Evolutionary conservation across 2,797 vertebrate genomes (phyloP).

Genomic region (Tauraco hartlaubi): DNA sequence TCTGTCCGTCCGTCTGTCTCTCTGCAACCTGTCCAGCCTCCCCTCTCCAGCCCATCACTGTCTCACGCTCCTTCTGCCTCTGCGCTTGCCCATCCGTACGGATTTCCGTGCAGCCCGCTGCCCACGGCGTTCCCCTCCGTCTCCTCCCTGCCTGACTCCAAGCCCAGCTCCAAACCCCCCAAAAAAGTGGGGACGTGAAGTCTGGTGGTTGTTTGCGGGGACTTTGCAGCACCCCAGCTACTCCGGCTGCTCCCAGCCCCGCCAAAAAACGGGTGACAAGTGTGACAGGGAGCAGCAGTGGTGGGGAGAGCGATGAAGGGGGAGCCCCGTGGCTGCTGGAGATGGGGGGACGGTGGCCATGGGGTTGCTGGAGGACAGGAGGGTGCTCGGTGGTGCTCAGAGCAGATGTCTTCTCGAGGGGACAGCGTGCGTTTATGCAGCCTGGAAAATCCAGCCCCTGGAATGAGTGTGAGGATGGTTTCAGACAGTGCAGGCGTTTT

Average conservation of each 20-base stretch:
- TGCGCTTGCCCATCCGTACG: fast-evolving
- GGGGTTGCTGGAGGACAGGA: neutral
- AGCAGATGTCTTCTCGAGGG: neutral
- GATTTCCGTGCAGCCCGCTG: neutral
- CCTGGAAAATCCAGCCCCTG: neutral
- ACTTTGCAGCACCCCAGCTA: neutral
- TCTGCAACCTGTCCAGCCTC: neutral
- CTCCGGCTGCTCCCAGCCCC: neutral
- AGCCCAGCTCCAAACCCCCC: fast-evolving
- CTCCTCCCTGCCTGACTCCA: neutral
- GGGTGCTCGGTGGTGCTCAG: neutral
- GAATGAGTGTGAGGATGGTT: fast-evolving
- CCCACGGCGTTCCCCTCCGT: fast-evolving
- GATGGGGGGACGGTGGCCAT: fast-evolving
- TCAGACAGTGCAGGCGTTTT: fast-evolving
- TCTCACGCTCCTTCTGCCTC: neutral
- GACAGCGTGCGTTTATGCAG: neutral
- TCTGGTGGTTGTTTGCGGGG: neutral
- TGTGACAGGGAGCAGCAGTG: neutral
- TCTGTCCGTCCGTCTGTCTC: neutral
- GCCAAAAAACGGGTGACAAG: fast-evolving
- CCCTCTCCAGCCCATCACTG: neutral
- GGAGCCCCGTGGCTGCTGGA: neutral
- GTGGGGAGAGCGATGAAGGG: neutral
- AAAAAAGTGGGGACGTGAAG: fast-evolving